Conservation (phyloP, 2,888 invertebrate species). For the Argyra leucocephala region DNA sequence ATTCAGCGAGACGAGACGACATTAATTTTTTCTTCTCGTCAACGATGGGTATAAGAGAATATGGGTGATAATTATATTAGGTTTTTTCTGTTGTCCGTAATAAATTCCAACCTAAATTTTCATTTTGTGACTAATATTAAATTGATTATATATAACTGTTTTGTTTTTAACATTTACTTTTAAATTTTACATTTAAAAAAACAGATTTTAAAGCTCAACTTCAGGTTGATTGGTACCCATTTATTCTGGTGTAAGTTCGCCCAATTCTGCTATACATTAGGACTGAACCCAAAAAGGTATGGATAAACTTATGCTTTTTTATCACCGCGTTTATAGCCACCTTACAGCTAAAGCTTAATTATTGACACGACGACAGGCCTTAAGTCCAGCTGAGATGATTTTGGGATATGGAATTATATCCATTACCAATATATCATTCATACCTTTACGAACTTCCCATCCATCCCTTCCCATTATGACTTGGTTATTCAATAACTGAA, state of each 20-base stretch:
- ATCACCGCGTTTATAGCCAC: conserved; percentile 79
- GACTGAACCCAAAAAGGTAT: conserved; percentile 79
- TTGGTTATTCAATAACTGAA: too few relatives aligned
- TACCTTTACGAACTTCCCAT: conserved; percentile 88
- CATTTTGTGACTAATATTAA: conserved; percentile 21
- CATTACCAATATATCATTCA: conserved; percentile 80
- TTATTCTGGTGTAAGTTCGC: conserved; percentile 88
- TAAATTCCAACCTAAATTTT: neutral
- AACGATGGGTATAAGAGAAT: too few relatives aligned
- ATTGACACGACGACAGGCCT: conserved; percentile 86
- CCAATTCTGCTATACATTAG: conserved; percentile 90
- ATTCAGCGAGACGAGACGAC: too few relatives aligned
- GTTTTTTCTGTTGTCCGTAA: neutral
- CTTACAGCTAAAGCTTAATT: conserved; percentile 88
- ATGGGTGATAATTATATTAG: neutral
- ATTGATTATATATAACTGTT: conserved; percentile 39
- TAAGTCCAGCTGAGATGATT: conserved; percentile 75
- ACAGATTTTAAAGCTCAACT: conserved; percentile 69
- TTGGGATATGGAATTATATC: conserved; percentile 89
- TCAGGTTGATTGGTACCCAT: conserved; percentile 96
- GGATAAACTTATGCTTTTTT: conserved; percentile 71
- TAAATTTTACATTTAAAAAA: conserved; percentile 39
- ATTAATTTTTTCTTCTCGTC: too few relatives aligned
- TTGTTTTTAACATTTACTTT: neutral
- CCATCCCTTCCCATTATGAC: too few relatives aligned